Evolutionary conservation across 1,140 invertebrate species (phyloP), one percentile per base, ranked within the genome.

Genomic region (Drosophila quadrilineata): DNA sequence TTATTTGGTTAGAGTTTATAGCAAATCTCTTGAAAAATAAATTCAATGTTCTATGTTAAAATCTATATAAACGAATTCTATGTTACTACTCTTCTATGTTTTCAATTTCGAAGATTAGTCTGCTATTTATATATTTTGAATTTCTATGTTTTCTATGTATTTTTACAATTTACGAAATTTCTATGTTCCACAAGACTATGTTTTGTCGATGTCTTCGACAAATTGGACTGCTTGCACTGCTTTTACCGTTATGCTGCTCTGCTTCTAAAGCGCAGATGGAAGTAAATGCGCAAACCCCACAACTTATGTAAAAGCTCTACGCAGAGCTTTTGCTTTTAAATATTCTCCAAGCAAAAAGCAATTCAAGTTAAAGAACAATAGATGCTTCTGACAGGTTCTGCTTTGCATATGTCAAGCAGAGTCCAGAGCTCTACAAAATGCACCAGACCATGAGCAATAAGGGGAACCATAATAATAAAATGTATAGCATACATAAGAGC

Each of bases 351-450:
- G 35, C 8, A 22, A 17, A 17, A 26, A 6, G 6, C 22, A 38
- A 40, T 6, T 24, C 26, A n/a, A 33, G 31, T 6, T 12, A 56
- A 40, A 50, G 53, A 56, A 64, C 52, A 56, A 64, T 48, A 56
- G 60, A 31, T 33, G 48, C 40, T 56, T 16, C n/a, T 62, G 17
- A 5, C 9, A 33, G 52, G 50, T 29, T 48, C 24, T 64, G 52
- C 60, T 41, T 56, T 31, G 60, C 60, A 56, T 64, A 56, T 64
- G 60, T 63, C 60, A 64, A 56, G 33, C 52, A 50, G 48, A 56
- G 60, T 64, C 41, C 50, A 53, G 36, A 29, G 52, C 50, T 56
- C 50, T 64, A 40, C 50, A 56, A 3, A 12, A 48, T 64, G 24
- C 60, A 48, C 31, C 43, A 64, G 60, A 64, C 60, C 60, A 56